These are phyloP conservation scores for Apoda limacodes DNA, from an alignment of 2,888 invertebrate genomes.

Conservation along the genomic window DNA sequence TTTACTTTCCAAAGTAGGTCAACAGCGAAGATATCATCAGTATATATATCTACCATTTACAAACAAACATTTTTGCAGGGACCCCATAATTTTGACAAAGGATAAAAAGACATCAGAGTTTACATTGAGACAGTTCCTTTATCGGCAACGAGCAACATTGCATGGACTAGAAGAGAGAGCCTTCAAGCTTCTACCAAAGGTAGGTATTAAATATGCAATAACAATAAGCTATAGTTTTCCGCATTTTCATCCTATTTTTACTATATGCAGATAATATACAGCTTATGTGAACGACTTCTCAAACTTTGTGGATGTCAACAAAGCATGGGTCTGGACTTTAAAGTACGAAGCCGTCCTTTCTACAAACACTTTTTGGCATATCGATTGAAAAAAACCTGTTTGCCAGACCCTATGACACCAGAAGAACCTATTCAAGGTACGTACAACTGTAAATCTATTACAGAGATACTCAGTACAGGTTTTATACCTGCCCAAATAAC, in stretches of 20 bases:
- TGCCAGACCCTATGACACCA: slow-evolving; percentile 42
- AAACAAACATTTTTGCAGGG: no score
- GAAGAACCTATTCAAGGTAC: slow-evolving; percentile 31
- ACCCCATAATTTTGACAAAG: slow-evolving; percentile 39
- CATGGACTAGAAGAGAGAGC: slow-evolving; percentile 84
- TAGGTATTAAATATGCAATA: no score
- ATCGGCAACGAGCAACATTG: slow-evolving; percentile 76
- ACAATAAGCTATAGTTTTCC: slow-evolving; percentile 2
- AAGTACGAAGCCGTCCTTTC: slow-evolving; percentile 65
- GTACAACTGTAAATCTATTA: no score
- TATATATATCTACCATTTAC: no score
- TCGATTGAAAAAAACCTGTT: slow-evolving; percentile 38
- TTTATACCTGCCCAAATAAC: no score
- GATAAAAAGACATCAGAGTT: slow-evolving; percentile 66
- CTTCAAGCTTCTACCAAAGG: slow-evolving; percentile 83
- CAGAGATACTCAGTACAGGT: no score
- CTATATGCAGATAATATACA: slow-evolving; percentile 78
- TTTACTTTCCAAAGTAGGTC: no score
- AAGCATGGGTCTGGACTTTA: slow-evolving; percentile 64
- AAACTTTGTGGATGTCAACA: slow-evolving; percentile 75
- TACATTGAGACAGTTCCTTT: slow-evolving; percentile 77
- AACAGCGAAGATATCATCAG: no score
- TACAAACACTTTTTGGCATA: slow-evolving; percentile 70
- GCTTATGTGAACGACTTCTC: slow-evolving; percentile 81
- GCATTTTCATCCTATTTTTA: not conserved